Evolutionary conservation across 2,888 invertebrate genomes (phyloP).

Genomic region (Masnerella sp.): DNA sequence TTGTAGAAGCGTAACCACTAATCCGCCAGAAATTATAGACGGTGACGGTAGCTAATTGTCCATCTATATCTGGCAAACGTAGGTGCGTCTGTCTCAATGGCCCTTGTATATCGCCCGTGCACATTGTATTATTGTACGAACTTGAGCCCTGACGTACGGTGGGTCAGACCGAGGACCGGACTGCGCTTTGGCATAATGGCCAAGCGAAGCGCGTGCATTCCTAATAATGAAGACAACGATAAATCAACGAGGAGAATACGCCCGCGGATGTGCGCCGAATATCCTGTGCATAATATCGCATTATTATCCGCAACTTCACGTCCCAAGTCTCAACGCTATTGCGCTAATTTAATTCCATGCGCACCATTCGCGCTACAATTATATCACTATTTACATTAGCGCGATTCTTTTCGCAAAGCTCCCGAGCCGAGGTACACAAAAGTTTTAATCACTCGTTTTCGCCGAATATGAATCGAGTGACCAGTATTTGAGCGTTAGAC

Average conservation of each 20-base stretch:
- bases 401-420: no score
- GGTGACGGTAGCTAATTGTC: slow-evolving; percentile 76
- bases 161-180: slow-evolving; percentile 67
- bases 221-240: slow-evolving; percentile 78
- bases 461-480: neutral
- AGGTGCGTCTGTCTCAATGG: slow-evolving; percentile 76
- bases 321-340: slow-evolving; percentile 64
- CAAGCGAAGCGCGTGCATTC: slow-evolving; percentile 75
- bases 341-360: slow-evolving; percentile 51
- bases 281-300: slow-evolving; percentile 77
- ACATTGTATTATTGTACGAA: slow-evolving; percentile 71
- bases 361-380: slow-evolving; percentile 23
- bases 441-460: slow-evolving; percentile 22
- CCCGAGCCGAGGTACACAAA: no score
- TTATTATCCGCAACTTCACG: slow-evolving; percentile 73
- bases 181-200: slow-evolving; percentile 67
- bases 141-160: slow-evolving; percentile 70
- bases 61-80: slow-evolving; percentile 74
- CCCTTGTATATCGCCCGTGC: slow-evolving; percentile 70
- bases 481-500: no score
- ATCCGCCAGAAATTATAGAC: slow-evolving; percentile 71
- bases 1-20: slow-evolving; percentile 58
- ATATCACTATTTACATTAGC: slow-evolving; percentile 8
- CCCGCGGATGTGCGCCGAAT: slow-evolving; percentile 77
- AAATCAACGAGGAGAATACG: slow-evolving; percentile 77